phyloP scores from a whole-genome alignment of 1,140 invertebrate genomes.

The Papilio machaon region DNA sequence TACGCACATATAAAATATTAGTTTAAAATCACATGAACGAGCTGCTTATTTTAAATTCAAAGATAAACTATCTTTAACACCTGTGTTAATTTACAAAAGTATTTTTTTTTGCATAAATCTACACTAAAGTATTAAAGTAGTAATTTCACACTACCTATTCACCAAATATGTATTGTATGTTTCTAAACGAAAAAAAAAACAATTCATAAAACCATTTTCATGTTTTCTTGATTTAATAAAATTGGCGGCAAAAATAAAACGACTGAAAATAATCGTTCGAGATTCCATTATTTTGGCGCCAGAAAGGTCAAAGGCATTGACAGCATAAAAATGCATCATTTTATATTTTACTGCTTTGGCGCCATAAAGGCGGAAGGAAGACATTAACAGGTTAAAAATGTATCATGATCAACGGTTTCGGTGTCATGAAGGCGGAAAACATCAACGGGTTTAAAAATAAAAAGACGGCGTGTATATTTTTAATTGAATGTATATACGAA shows the following conservation, averaged over 20 bases:
- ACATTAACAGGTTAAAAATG: conserved; percentile 6
- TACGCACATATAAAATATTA: neutral
- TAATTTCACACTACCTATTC: too few species aligned
- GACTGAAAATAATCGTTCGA: neutral
- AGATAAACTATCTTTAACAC: too few species aligned
- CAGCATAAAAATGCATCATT: neutral
- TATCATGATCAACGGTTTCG: conserved; percentile 4
- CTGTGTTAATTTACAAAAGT: too few species aligned
- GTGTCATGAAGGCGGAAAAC: conserved; percentile 6
- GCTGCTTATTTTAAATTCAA: too few species aligned
- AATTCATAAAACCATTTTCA: neutral
- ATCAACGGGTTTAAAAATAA: conserved; percentile 7
- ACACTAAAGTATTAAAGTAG: too few species aligned
- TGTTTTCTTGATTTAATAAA: neutral
- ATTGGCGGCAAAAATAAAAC: conserved; percentile 2
- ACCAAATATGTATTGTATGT: too few species aligned
- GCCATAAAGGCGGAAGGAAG: conserved; percentile 12
- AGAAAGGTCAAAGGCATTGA: conserved; percentile 15
- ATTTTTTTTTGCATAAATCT: too few species aligned
- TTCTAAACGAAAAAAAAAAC: neutral
- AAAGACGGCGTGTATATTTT: neutral
- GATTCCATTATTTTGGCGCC: conserved; percentile 20
- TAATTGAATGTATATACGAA: neutral
- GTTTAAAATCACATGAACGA: neutral
- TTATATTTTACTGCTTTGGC: neutral